A percentile compares a stretch with the other conserved stretches of the same genome.
Evolutionary conservation across 2,113 vertebrate species (phyloP).

Genomic region (Rhineura floridana): DNA sequence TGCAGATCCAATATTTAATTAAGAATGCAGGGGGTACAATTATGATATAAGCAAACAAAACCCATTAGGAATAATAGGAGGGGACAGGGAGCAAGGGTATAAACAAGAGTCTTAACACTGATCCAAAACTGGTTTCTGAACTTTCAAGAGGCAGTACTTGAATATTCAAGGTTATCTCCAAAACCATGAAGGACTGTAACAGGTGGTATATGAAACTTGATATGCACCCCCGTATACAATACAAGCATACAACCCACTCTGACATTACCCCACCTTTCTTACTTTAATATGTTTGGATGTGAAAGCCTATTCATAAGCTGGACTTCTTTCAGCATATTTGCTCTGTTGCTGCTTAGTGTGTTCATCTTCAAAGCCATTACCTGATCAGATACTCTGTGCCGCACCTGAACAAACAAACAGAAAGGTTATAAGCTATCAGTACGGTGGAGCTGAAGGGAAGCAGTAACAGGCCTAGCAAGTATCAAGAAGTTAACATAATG

Average conservation of each 20-base stretch:
- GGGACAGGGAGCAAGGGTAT: not conserved
- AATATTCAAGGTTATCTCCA: not conserved
- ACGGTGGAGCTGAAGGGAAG: not conserved
- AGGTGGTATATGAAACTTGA: not conserved
- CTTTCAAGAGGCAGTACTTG: not conserved
- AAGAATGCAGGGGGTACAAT: not conserved
- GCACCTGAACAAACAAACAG: constrained; percentile 81
- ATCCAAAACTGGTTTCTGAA: not conserved
- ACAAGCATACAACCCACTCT: fast-evolving
- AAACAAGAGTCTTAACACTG: not conserved
- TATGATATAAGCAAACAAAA: not conserved
- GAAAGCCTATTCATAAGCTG: constrained; percentile 98
- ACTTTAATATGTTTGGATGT: constrained; percentile 96
- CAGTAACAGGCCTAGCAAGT: not conserved
- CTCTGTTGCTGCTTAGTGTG: constrained; percentile 94
- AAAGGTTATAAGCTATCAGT: not conserved
- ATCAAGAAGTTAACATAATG: not conserved
- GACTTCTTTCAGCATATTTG: constrained; percentile 96
- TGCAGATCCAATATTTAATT: not conserved
- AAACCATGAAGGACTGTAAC: not conserved
- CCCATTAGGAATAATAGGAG: not conserved
- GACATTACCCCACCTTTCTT: constrained; percentile 20
- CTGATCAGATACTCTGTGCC: constrained; percentile 91
- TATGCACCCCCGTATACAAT: not conserved
- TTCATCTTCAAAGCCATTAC: constrained; percentile 99